Conservation (phyloP, 1,140 invertebrate species). For the Homarus americanus region DNA sequence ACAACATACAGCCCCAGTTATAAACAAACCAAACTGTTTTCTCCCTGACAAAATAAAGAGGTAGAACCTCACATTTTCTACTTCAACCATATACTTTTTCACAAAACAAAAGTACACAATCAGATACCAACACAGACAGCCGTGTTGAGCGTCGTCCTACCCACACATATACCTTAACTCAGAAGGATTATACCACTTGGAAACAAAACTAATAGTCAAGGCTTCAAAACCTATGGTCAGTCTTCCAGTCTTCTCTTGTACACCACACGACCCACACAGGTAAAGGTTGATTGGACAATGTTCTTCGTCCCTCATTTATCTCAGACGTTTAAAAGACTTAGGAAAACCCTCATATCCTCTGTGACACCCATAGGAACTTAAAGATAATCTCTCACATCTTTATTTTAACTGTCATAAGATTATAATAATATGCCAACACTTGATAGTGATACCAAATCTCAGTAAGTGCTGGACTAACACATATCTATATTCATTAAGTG, state of each 20-base stretch:
- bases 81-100: background rate
- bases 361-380: background rate
- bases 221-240: background rate
- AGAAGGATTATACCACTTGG: background rate
- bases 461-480: too few relatives aligned
- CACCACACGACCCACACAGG: background rate
- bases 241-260: background rate
- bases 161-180: background rate
- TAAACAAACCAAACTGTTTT: background rate
- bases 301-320: background rate
- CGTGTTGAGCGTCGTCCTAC: background rate
- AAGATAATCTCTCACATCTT: too few relatives aligned
- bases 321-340: background rate
- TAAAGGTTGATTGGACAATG: background rate
- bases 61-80: background rate
- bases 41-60: constrained; percentile 3
- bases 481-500: too few relatives aligned
- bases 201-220: background rate
- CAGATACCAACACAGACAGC: background rate
- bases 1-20: constrained; percentile 15
- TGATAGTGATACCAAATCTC: too few relatives aligned
- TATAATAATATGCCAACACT: too few relatives aligned
- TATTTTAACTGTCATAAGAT: background rate
- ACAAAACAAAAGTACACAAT: background rate
- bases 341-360: background rate